These are phyloP conservation scores for Helicolenus hilgendorfi DNA, from an alignment of 2,797 vertebrate genomes.

Conservation along the genomic window DNA sequence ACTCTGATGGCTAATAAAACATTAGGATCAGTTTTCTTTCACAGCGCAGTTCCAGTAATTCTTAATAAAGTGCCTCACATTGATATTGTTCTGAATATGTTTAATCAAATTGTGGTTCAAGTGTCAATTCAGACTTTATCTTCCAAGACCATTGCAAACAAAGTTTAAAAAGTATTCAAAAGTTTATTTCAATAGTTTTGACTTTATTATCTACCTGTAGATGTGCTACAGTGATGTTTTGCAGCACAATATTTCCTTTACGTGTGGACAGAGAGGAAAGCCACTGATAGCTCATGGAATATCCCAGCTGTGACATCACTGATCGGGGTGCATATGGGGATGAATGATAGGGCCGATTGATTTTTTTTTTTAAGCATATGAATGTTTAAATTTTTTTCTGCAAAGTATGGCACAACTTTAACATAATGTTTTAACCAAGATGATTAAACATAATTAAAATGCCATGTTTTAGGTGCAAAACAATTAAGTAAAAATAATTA, in stretches of 20 bases:
- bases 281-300: no score
- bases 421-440: background rate
- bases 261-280: background rate
- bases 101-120: conserved; percentile 12
- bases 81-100: conserved; percentile 6
- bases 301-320: background rate
- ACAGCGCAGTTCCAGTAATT: background rate
- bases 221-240: background rate
- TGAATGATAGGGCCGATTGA: background rate
- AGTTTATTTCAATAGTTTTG: background rate
- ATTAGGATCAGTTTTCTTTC: conserved; percentile 24
- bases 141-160: background rate
- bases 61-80: conserved; percentile 1
- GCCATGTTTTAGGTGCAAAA: background rate
- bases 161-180: background rate
- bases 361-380: background rate
- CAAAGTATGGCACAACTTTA: background rate
- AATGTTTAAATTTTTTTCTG: background rate
- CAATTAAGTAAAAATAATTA: background rate
- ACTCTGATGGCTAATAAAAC: background rate
- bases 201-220: background rate
- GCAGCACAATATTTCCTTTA: background rate
- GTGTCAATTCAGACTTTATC: background rate
- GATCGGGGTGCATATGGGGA: background rate
- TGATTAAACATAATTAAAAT: background rate